Evolutionary conservation across 2,113 vertebrate genomes (phyloP).

Genomic region (Saiga tatarica): DNA sequence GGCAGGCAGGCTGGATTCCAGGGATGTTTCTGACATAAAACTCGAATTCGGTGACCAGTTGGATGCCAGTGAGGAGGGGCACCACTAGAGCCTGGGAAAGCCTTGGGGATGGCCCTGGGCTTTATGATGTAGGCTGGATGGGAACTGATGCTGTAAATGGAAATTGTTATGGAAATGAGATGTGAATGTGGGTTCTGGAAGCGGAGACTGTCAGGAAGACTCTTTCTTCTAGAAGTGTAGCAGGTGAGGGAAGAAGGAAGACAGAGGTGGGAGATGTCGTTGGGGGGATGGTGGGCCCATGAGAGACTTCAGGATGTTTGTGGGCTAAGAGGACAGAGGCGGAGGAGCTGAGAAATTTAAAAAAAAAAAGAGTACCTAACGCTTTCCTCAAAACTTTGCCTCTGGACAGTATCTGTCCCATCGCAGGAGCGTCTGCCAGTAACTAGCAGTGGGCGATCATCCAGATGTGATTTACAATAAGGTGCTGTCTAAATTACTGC

Average conservation of each 20-base stretch:
- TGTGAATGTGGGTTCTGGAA: neutral
- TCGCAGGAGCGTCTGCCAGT: neutral
- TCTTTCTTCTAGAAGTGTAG: neutral
- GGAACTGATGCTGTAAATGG: neutral
- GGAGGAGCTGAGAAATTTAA: neutral
- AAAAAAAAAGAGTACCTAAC: neutral
- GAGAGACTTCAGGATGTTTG: neutral
- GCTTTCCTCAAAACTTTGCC: neutral
- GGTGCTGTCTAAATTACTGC: constrained; percentile 40
- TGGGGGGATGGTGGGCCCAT: neutral
- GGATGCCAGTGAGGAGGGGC: neutral
- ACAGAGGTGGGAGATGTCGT: neutral
- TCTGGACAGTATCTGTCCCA: neutral
- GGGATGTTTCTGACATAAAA: neutral
- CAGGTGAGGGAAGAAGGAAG: neutral
- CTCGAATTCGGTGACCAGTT: neutral
- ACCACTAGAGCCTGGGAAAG: neutral
- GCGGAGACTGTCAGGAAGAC: neutral
- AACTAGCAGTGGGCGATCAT: neutral
- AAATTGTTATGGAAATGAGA: neutral
- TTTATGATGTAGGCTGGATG: neutral
- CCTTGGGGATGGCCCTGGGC: neutral
- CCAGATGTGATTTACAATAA: constrained; percentile 41
- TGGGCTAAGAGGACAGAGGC: neutral
- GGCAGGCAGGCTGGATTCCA: neutral